Conservation (phyloP, 2,888 invertebrate genomes). For the Notocelia uddmanniana region DNA sequence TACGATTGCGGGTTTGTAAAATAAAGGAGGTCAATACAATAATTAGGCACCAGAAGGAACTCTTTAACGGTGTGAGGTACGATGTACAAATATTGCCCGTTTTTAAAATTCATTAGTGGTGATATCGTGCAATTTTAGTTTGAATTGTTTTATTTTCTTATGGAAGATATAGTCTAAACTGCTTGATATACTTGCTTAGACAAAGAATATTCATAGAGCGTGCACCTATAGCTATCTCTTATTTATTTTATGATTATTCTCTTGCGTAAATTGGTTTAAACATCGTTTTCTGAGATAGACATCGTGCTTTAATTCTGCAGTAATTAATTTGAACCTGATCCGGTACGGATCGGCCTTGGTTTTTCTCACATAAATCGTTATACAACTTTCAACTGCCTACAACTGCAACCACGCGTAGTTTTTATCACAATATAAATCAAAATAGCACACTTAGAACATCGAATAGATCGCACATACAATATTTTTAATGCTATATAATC, state of each 20-base stretch:
- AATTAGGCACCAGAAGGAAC: no score
- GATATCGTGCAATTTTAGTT: no score
- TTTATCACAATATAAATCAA: background rate
- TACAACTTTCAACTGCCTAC: slow-evolving; percentile 31
- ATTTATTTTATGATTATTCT: slow-evolving; percentile 7
- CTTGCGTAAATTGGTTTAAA: background rate
- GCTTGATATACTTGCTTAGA: no score
- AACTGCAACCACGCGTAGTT: slow-evolving; percentile 21
- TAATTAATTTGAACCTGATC: slow-evolving; percentile 30
- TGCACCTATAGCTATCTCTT: background rate
- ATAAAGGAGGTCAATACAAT: no score
- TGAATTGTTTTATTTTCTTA: background rate
- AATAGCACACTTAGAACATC: background rate
- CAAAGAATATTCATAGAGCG: background rate
- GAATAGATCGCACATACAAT: background rate
- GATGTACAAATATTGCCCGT: no score
- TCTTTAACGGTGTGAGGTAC: no score
- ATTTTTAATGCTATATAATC: background rate
- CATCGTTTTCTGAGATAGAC: slow-evolving; percentile 9
- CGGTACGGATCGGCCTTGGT: slow-evolving; percentile 16
- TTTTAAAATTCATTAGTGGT: no score
- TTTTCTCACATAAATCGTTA: slow-evolving; percentile 10
- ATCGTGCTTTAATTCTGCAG: slow-evolving; percentile 14
- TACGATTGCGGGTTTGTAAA: no score
- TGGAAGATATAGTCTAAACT: no score